Evolutionary conservation across 2,888 invertebrate species (phyloP), one percentile per base, ranked within the genome.

Genomic region (Caenorhabditis wallacei): DNA sequence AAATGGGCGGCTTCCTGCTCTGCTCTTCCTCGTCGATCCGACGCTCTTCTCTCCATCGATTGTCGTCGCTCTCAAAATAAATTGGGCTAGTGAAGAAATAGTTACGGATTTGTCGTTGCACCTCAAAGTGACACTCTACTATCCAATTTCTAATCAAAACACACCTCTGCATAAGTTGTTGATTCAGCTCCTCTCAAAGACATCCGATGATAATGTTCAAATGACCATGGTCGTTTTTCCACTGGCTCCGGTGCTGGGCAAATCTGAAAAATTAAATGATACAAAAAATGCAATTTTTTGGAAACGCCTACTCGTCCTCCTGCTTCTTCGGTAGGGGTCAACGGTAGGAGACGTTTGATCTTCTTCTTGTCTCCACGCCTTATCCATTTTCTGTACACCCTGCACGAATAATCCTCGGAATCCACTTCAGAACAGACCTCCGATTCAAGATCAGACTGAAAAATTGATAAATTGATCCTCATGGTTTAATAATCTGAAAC

Each of bases 21-120:
- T 22, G 48, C 35, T 30, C 24, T 22, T 11, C 20, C 46, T 30
- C 30, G 30, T 30, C 30, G 2, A 63, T 13, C 48, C 64, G 16
- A 8, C 10, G 16, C 16, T 66, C 53, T 24, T 66, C 66, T 35
- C 8, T 22, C 35, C n/a, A 13, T 1, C 40, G 7, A 16, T 54
- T 51, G 1, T 43, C 40, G 20, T 51, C 22, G 20, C 51, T 40
- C 26, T 71, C 66, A 40, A 51, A 35, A 26, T 26, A 71, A 2
- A 48, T 18, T 18, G 70, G 71, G 8, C 11, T 24, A 3, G 70
- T 79, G 53, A 79, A 79, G 8, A 79, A 66, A 57, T 71, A 71
- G 20, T 71, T 79, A 2, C 59, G 22, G 0, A 71, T 16, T 56
- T 59, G 64, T 5, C 79, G 61, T 63, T 79, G 79, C 5, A 35